Conservation (phyloP, 2,797 vertebrate genomes). For the Phataginus tricuspis region DNA sequence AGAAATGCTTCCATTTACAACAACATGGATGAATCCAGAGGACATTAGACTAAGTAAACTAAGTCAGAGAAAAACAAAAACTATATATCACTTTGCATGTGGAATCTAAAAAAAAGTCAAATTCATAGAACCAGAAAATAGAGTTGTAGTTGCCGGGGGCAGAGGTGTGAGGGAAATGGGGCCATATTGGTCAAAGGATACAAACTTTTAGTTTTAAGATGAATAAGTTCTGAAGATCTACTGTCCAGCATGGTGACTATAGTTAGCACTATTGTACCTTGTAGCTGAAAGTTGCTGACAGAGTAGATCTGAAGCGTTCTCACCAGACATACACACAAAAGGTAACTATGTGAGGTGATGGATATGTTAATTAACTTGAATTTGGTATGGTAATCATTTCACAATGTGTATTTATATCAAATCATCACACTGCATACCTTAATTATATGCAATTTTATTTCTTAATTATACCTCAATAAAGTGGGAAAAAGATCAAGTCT, state of each 20-base stretch:
- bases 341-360: neutral
- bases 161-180: too few species aligned
- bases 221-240: neutral
- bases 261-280: neutral
- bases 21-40: neutral
- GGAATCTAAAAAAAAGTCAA: neutral
- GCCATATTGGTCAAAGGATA: neutral
- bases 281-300: neutral
- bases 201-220: neutral
- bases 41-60: neutral
- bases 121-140: neutral
- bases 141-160: neutral
- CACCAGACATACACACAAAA: neutral
- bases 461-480: constrained; percentile 43
- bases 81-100: neutral
- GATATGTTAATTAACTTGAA: constrained; percentile 28
- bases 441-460: constrained; percentile 30
- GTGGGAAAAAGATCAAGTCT: neutral
- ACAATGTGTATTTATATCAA: constrained; percentile 32
- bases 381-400: constrained; percentile 21
- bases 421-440: neutral
- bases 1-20: neutral
- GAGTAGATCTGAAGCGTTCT: neutral
- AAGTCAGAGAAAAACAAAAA: neutral
- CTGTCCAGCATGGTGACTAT: neutral